These are phyloP conservation scores for Lasioglossum albipes DNA, from an alignment of 1,140 invertebrate species.

Conservation along the genomic window DNA sequence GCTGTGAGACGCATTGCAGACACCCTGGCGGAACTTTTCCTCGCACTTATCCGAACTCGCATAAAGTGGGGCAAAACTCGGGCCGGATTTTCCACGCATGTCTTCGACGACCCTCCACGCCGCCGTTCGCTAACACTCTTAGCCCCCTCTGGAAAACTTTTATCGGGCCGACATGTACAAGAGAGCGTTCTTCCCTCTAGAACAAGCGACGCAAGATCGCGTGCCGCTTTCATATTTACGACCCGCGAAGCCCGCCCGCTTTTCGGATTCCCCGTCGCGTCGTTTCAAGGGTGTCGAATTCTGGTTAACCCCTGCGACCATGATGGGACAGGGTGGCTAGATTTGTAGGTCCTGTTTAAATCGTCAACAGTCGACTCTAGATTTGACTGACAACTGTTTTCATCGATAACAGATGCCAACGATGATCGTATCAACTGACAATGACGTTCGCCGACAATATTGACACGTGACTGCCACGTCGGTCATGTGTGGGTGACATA, in stretches of 20 bases:
- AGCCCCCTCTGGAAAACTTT: conserved; percentile 16
- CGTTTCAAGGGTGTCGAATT: background rate
- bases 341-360: too few species aligned
- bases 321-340: too few species aligned
- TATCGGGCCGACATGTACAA: conserved; percentile 2
- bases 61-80: conserved; percentile 53
- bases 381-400: too few species aligned
- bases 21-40: conserved; percentile 43
- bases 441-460: too few species aligned
- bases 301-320: too few species aligned
- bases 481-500: too few species aligned
- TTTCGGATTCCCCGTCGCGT: background rate
- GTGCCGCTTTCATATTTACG: conserved; percentile 18
- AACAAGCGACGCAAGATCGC: background rate
- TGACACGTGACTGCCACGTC: too few species aligned
- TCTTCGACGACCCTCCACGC: conserved; percentile 7
- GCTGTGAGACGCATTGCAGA: conserved; percentile 51
- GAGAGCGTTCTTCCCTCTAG: background rate
- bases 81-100: conserved; percentile 38
- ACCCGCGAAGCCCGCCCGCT: background rate
- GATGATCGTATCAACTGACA: too few species aligned
- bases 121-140: conserved; percentile 18
- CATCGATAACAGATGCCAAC: too few species aligned
- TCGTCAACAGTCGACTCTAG: too few species aligned
- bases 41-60: conserved; percentile 51